Conservation (phyloP, 2,888 invertebrate genomes). For the Erpobdella octoculata region DNA sequence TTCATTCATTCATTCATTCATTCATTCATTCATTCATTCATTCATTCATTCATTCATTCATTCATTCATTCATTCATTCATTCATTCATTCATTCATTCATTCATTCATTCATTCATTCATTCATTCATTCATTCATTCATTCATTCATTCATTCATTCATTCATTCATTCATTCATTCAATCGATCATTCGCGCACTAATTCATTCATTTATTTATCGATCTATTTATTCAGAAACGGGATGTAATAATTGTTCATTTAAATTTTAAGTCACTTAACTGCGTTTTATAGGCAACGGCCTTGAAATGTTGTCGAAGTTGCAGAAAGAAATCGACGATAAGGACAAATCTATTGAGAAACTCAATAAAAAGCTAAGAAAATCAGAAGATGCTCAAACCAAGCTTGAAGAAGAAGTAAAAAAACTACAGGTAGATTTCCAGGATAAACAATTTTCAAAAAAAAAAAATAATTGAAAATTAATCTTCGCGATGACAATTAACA, state of each 20-base stretch:
- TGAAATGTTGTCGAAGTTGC: constrained; percentile 3
- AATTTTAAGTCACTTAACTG: background rate
- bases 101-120: too few relatives aligned
- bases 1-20: too few relatives aligned
- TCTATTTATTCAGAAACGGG: background rate
- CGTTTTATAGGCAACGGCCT: background rate
- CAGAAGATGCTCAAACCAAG: constrained; percentile 21
- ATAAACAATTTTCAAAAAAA: background rate
- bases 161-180: too few relatives aligned
- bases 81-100: too few relatives aligned
- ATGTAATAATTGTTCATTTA: background rate
- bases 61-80: too few relatives aligned
- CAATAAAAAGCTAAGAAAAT: constrained; percentile 28
- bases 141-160: too few relatives aligned
- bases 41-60: too few relatives aligned
- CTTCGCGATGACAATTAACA: too few relatives aligned
- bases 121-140: too few relatives aligned
- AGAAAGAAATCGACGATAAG: constrained; percentile 24
- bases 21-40: too few relatives aligned
- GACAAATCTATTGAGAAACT: constrained; percentile 25
- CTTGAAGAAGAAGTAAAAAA: constrained; percentile 5
- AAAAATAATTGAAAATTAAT: too few relatives aligned
- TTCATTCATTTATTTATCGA: background rate
- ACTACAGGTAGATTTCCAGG: background rate
- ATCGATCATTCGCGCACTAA: background rate